Base-by-base conservation (phyloP, 2,113 vertebrate genomes). In the Cyanoliseus patagonus region DNA sequence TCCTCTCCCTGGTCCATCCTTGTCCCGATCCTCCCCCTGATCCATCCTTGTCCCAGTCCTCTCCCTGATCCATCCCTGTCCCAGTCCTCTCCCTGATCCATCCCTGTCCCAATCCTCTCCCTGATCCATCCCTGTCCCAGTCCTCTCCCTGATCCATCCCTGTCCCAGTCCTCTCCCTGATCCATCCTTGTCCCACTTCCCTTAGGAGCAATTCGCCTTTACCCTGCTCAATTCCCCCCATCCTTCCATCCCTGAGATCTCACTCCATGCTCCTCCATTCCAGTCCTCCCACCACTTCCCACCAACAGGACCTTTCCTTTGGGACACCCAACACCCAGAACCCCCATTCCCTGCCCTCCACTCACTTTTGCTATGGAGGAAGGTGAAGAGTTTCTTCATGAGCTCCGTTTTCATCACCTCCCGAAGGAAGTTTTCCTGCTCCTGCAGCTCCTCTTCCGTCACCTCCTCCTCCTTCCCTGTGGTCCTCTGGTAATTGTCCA, bases 401-500 rank as follows among this genome's bases (percentile, higher is more conserved):
- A 99, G 94, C 16, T 98, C 95, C 0, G 99, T 99, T 92, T 98
- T 97, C 98, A 99, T 99, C 92, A 98, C 96, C 94, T 99, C 98
- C 33, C 23, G 35, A 24, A 99, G 94, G 95, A 99, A 99, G 23
- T 6, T 28, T 0, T 98, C 98, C 97, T 99, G 98, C 89, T 99
- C 99, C 23, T 89, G 92, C 92, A 98, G 93, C 97, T 99, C 98
- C 89, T 98, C 97, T 1, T 95, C 22, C 0, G 90, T 98, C 97
- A 98, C 98, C 31, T 97, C 83, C 96, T 99, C 99, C 3, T 96
- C 64, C 8, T 80, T 97, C 55, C 99, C 99, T 0, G 99, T 99
- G 28, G 91, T 96, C 92, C 98, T 95, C 55, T 98, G 90, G 96
- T 99, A 99, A 93, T 99, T 99, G 96, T 99, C 98, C 90, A 99